Percentiles rank a stretch among this genome's conserved stretches.
Evolutionary conservation across 2,888 invertebrate genomes (phyloP).

Genomic region (Elegia similella): DNA sequence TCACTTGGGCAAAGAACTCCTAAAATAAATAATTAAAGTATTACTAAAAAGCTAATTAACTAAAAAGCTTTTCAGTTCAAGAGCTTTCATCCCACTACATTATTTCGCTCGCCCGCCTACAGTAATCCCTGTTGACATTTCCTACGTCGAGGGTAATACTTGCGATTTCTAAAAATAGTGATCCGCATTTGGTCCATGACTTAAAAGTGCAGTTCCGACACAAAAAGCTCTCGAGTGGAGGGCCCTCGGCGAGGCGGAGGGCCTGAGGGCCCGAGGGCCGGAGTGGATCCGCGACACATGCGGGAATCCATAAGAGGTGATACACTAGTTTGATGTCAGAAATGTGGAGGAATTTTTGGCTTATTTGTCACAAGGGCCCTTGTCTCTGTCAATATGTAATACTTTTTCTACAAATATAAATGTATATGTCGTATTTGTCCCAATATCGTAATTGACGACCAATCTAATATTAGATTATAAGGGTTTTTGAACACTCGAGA

Average conservation of each 20-base stretch:
- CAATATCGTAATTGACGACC: too few species aligned
- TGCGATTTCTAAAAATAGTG: conserved; percentile 9
- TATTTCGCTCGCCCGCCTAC: neutral
- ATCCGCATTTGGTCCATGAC: neutral
- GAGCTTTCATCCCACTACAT: too few species aligned
- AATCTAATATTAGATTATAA: too few species aligned
- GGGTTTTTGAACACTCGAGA: too few species aligned
- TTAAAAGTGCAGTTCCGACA: conserved; percentile 12
- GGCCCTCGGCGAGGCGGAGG: neutral
- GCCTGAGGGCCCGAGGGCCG: neutral
- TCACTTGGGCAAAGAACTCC: too few species aligned
- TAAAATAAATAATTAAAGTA: too few species aligned
- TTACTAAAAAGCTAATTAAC: too few species aligned
- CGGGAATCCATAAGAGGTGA: neutral
- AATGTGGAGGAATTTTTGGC: neutral
- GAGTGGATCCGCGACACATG: neutral
- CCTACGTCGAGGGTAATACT: neutral
- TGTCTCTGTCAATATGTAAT: neutral
- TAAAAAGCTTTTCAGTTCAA: too few species aligned
- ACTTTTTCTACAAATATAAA: too few species aligned
- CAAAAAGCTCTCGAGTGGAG: conserved; percentile 8
- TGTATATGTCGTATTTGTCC: too few species aligned
- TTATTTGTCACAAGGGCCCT: neutral
- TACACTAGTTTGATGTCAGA: neutral
- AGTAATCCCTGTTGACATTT: conserved; percentile 1